Evolutionary conservation across 2,888 invertebrate genomes (phyloP).

Genomic region (Apodemia duryi): DNA sequence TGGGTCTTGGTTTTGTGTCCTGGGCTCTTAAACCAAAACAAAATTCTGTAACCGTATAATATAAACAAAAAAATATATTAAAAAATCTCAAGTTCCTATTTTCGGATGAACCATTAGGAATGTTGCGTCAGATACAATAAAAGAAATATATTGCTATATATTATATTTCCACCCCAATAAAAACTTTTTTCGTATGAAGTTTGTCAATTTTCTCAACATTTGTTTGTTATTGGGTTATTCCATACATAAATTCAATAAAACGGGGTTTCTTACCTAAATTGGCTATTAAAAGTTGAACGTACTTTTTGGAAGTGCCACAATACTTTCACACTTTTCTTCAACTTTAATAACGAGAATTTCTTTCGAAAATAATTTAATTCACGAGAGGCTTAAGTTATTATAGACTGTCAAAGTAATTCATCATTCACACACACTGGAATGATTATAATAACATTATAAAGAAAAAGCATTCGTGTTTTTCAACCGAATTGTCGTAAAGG

Average conservation of each 20-base stretch:
- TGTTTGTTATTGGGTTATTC: conserved; percentile 12
- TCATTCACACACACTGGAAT: background rate
- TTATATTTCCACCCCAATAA: background rate
- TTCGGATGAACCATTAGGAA: too few species aligned
- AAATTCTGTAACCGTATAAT: too few species aligned
- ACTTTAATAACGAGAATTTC: background rate
- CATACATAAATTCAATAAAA: conserved; percentile 13
- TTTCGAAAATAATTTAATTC: background rate
- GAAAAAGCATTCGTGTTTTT: too few species aligned
- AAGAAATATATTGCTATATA: too few species aligned
- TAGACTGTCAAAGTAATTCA: background rate
- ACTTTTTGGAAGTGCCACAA: conserved; percentile 6
- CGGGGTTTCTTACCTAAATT: conserved; percentile 7
- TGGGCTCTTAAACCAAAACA: too few species aligned
- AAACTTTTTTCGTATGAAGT: conserved; percentile 10
- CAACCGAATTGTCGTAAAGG: too few species aligned
- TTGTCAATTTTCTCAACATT: conserved; percentile 12
- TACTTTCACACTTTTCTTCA: background rate
- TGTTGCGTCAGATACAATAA: too few species aligned
- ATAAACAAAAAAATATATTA: too few species aligned
- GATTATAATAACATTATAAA: too few species aligned
- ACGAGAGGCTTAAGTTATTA: conserved; percentile 2
- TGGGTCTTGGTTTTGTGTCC: too few species aligned
- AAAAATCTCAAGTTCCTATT: too few species aligned
- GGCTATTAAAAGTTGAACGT: conserved; percentile 11